phyloP scores from a whole-genome alignment of 2,113 vertebrate genomes.

The Rostratula benghalensis region DNA sequence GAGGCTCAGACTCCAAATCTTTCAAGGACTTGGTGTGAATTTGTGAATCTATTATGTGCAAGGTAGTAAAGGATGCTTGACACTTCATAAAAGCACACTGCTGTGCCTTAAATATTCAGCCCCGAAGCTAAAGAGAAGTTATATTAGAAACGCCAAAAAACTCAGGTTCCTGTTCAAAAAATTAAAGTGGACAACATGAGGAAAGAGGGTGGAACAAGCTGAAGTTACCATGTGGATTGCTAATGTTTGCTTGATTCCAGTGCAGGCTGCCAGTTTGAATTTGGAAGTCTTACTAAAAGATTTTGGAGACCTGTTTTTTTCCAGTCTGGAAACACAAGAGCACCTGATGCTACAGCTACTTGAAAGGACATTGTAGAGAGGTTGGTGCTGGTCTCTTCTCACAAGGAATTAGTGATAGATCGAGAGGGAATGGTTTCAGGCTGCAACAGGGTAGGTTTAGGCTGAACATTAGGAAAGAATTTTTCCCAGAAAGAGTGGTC shows the following conservation, averaged over 20 bases:
- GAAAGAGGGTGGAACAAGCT: background rate
- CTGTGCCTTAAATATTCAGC: background rate
- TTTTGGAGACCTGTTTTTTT: background rate
- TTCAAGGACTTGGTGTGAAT: background rate
- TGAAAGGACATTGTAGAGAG: no score
- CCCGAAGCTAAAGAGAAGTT: background rate
- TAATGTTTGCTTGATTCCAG: background rate
- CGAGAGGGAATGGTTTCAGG: no score
- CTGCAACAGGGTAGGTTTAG: no score
- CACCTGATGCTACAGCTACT: background rate
- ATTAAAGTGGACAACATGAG: background rate
- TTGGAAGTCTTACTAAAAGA: background rate
- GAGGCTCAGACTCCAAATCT: background rate
- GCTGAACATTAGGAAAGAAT: no score
- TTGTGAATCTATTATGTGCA: background rate
- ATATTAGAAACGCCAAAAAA: background rate
- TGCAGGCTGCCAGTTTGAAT: background rate
- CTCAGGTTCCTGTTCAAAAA: background rate
- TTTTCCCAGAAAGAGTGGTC: no score
- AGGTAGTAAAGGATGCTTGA: background rate
- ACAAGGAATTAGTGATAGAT: no score
- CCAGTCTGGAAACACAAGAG: background rate
- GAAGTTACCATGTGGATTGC: background rate
- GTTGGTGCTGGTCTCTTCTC: no score
- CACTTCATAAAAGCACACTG: background rate